Base-by-base conservation (phyloP, 2,113 vertebrate genomes). In the Aphelocoma coerulescens region DNA sequence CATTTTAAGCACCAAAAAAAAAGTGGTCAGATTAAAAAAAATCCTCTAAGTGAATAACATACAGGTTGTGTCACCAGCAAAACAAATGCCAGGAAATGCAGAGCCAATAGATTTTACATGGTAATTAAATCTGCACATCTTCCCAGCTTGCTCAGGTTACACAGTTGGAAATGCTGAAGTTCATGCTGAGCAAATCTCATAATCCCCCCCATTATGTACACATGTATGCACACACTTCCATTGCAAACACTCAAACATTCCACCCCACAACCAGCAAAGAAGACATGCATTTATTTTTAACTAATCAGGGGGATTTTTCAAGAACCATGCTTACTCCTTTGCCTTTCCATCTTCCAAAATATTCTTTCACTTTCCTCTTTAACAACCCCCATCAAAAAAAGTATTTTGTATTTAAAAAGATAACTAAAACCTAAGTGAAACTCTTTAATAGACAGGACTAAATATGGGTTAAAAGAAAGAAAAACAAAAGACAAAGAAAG, bases 71-170 rank as follows among this genome's bases (percentile, higher is more conserved):
- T 87, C 75, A 97, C 35, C 35, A 83, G 39, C 54, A 74, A 91
- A 89, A 91, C 58, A 78, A 93, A 77, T 75, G 57, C 83, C 75
- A 86, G 55, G 77, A 91, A 90, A 83, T 80, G 89, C 61, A 54
- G 69, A 93, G 27, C 57, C 67, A 95, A 84, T 54, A 67, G 74
- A 81, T 93, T 95, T 95, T 90, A 78, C 62, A 75, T 5, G 79
- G 89, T 67, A 94, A 92, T 89, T 87, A 88, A 94, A 91, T 66
- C 35, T 59, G 62, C 54, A 79, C 91, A 75, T 91, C 93, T 95
- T 93, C 95, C 83, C 92, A 58, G 61, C 63, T 92, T 75, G 72
- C 80, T 96, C 92, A 92, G 69, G 88, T 91, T 93, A 95, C 88
- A 80, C 24, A 81, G 77, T 3, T 82, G 71, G 91, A 96, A 96